A percentile compares a stretch with the other conserved stretches of the same genome.
Conservation (phyloP, 2,113 vertebrate genomes). For the Crocuta crocuta region DNA sequence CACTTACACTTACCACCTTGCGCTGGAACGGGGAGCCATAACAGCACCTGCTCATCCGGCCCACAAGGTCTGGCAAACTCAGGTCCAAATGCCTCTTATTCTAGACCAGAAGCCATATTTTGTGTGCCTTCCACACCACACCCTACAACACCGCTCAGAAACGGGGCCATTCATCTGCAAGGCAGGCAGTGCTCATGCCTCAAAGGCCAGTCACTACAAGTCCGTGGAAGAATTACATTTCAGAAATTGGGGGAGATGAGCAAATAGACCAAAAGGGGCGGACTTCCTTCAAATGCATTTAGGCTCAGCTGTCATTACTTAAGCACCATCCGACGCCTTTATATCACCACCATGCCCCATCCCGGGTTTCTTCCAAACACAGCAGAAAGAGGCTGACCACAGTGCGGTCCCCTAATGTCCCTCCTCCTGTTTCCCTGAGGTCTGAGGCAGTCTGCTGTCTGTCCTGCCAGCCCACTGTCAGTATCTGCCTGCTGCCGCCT, state of each 20-base stretch:
- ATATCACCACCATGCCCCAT: background rate
- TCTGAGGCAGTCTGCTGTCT: background rate
- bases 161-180: background rate
- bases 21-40: background rate
- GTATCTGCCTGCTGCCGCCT: background rate
- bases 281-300: background rate
- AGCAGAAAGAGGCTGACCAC: background rate
- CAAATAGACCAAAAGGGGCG: background rate
- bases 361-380: background rate
- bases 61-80: background rate
- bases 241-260: background rate
- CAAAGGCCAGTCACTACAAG: background rate
- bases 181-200: background rate
- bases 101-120: background rate
- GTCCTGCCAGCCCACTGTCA: background rate
- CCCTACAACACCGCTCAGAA: background rate
- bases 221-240: background rate
- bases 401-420: background rate
- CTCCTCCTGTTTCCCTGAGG: background rate
- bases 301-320: background rate
- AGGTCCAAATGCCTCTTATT: background rate
- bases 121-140: background rate
- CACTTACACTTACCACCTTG: background rate
- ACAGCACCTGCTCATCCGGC: rapidly evolving
- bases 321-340: background rate